Evolutionary conservation across 2,888 invertebrate genomes (phyloP).

Genomic region (Chalcosyrphus nemorum): DNA sequence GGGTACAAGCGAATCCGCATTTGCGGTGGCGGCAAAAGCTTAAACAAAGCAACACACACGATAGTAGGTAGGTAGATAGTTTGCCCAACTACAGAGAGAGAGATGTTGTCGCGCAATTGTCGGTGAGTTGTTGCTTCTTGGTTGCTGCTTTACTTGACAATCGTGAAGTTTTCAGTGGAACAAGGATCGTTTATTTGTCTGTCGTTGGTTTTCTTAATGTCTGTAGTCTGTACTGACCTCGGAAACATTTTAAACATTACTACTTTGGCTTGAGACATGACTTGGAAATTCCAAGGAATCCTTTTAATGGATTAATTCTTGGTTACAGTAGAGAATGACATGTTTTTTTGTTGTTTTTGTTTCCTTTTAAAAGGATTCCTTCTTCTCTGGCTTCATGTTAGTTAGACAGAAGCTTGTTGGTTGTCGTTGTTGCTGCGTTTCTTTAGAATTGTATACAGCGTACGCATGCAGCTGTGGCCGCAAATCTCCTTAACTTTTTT

Average conservation of each 20-base stretch:
- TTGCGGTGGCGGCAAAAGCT: slow-evolving; percentile 40
- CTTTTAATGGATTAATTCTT: slow-evolving; percentile 56
- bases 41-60: no score
- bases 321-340: slow-evolving; percentile 16
- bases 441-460: background rate
- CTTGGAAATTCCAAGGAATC: slow-evolving; percentile 39
- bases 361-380: no score
- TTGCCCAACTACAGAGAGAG: slow-evolving; percentile 8
- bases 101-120: slow-evolving; percentile 58
- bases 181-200: slow-evolving; percentile 44
- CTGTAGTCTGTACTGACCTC: slow-evolving; percentile 35
- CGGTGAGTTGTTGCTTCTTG: slow-evolving; percentile 27
- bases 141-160: slow-evolving; percentile 35
- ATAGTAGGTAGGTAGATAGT: slow-evolving; percentile 36
- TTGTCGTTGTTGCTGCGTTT: background rate
- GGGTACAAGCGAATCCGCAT: background rate
- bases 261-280: slow-evolving; percentile 30
- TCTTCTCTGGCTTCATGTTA: background rate
- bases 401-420: background rate
- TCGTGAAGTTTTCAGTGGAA: slow-evolving; percentile 46
- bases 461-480: background rate
- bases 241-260: slow-evolving; percentile 33
- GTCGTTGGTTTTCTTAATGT: background rate
- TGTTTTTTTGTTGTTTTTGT: slow-evolving; percentile 10
- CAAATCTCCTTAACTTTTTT: background rate